Conservation (phyloP, 1,140 invertebrate species). For the Calephelis nemesis region DNA sequence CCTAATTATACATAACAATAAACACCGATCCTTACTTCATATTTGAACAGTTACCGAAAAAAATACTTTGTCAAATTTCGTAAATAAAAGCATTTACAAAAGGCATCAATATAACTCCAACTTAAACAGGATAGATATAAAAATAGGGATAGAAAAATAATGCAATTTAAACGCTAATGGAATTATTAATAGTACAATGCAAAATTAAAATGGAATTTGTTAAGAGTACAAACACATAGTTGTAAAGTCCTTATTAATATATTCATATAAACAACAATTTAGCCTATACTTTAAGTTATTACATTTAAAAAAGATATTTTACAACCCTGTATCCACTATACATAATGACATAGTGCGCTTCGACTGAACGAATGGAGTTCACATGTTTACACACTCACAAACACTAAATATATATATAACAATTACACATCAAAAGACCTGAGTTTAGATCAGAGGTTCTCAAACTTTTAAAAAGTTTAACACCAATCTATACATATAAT, state of each 20-base stretch:
- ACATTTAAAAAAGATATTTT: constrained; percentile 75
- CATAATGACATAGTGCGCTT: constrained; percentile 68
- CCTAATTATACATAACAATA: constrained; percentile 49
- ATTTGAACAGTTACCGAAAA: neutral
- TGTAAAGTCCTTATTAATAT: constrained; percentile 70
- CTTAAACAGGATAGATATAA: constrained; percentile 30
- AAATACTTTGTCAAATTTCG: constrained; percentile 8
- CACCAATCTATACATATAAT: no score
- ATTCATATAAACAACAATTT: constrained; percentile 75
- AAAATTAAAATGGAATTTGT: constrained; percentile 65
- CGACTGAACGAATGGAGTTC: constrained; percentile 41
- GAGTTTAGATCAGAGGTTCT: neutral
- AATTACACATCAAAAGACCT: constrained; percentile 27
- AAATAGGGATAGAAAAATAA: constrained; percentile 60
- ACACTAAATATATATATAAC: constrained; percentile 2
- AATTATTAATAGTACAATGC: constrained; percentile 60
- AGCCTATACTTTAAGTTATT: constrained; percentile 67
- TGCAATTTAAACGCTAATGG: constrained; percentile 56
- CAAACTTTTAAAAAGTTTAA: no score
- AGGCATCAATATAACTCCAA: constrained; percentile 23
- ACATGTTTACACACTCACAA: constrained; percentile 28
- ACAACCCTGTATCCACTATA: constrained; percentile 79
- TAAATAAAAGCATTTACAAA: constrained; percentile 19
- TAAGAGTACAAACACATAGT: constrained; percentile 66
- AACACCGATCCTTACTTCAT: constrained; percentile 31